These are phyloP conservation scores for Oceanodroma tethys DNA, from an alignment of 2,113 vertebrate species.

Conservation along the genomic window DNA sequence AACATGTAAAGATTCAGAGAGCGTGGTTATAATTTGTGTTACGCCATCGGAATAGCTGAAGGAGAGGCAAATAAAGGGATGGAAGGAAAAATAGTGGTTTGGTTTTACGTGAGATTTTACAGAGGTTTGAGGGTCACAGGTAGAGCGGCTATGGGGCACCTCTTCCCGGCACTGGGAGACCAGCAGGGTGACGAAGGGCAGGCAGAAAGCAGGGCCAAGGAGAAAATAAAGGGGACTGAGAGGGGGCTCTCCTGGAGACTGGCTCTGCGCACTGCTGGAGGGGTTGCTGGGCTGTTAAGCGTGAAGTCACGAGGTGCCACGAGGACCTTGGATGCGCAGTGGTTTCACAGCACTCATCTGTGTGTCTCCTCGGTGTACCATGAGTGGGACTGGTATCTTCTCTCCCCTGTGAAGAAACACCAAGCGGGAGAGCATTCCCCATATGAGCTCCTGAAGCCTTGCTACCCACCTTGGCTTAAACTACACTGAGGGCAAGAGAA, in stretches of 20 bases:
- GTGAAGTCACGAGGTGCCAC: fast-evolving
- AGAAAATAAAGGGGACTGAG: neutral
- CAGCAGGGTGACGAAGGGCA: neutral
- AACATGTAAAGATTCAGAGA: neutral
- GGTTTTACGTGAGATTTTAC: neutral
- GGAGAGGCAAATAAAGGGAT: neutral
- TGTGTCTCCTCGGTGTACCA: neutral
- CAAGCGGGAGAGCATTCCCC: neutral
- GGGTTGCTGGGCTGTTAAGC: neutral
- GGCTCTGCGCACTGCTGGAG: neutral
- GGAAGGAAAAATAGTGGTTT: neutral
- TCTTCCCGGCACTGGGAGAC: neutral
- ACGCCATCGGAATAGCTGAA: neutral
- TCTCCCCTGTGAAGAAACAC: neutral
- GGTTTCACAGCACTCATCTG: neutral
- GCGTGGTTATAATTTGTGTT: neutral
- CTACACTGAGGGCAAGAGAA: neutral
- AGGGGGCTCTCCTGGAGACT: neutral
- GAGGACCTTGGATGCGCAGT: neutral
- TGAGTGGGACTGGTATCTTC: neutral
- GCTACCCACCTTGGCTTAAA: neutral
- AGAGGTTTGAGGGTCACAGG: neutral
- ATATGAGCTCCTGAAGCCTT: neutral
- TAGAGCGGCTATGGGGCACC: fast-evolving
- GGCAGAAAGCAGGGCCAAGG: neutral